phyloP scores from a whole-genome alignment of 1,140 invertebrate species.

The Globodera rostochiensis region DNA sequence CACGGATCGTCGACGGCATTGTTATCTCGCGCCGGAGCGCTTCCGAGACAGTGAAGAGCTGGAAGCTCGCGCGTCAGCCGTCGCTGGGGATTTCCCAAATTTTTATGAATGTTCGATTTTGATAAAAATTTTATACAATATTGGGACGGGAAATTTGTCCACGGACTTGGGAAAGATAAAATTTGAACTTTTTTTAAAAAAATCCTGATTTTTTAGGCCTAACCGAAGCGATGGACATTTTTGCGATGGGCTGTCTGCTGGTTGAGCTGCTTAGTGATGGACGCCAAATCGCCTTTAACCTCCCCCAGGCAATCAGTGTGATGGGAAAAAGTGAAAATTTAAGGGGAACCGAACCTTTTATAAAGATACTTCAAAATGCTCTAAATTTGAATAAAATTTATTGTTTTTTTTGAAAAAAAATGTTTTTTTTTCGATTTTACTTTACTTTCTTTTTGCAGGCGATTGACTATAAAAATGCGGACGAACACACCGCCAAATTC shows the following conservation, averaged over 20 bases:
- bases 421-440: background rate
- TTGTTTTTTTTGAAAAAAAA: too few relatives aligned
- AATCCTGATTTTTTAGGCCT: conserved; percentile 36
- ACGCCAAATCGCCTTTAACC: conserved; percentile 56
- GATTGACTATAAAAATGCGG: conserved; percentile 53
- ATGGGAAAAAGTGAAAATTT: too few relatives aligned
- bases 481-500: conserved; percentile 34
- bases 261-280: conserved; percentile 61
- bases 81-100: conserved; percentile 38
- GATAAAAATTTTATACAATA: background rate
- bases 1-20: conserved; percentile 86
- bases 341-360: background rate
- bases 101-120: conserved; percentile 32
- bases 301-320: conserved; percentile 23
- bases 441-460: conserved; percentile 23
- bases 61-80: background rate
- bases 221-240: conserved; percentile 64
- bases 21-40: conserved; percentile 93
- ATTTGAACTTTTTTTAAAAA: background rate
- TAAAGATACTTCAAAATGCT: too few relatives aligned
- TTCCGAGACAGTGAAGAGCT: conserved; percentile 66
- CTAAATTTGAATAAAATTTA: too few relatives aligned
- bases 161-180: too few relatives aligned
- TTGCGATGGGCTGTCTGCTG: conserved; percentile 60
- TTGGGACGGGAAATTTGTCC: too few relatives aligned